phyloP scores from a whole-genome alignment of 2,888 invertebrate genomes.

The Actias luna region DNA sequence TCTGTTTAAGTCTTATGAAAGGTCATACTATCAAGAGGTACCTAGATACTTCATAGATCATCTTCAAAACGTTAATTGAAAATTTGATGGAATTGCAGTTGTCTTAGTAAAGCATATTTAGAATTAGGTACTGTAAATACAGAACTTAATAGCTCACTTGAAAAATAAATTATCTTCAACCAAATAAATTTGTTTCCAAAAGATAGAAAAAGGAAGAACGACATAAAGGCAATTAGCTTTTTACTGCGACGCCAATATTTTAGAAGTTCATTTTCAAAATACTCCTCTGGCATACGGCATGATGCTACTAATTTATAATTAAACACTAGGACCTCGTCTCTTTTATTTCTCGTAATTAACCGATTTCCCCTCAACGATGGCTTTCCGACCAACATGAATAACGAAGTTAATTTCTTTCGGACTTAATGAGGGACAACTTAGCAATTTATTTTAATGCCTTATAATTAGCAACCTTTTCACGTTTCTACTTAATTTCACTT shows the following conservation, averaged over 20 bases:
- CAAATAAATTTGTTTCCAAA: no score
- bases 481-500: constrained; percentile 19
- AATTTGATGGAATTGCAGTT: no score
- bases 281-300: not conserved
- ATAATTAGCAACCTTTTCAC: constrained; percentile 28
- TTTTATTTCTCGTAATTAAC: constrained; percentile 10
- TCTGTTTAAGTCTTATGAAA: no score
- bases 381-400: constrained; percentile 19
- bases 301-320: not conserved
- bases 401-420: constrained; percentile 20
- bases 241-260: not conserved
- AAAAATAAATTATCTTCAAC: no score
- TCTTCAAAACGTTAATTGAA: no score
- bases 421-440: constrained; percentile 24
- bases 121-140: no score
- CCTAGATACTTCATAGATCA: no score
- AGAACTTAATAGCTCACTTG: no score
- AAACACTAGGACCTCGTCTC: not conserved
- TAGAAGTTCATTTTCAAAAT: not conserved
- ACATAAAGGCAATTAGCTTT: not conserved
- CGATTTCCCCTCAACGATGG: constrained; percentile 17
- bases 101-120: no score
- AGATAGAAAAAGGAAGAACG: not conserved
- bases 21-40: no score
- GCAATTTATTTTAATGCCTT: constrained; percentile 28